These are phyloP conservation scores for Drosophila bocki DNA, from an alignment of 1,140 invertebrate genomes.

Conservation along the genomic window DNA sequence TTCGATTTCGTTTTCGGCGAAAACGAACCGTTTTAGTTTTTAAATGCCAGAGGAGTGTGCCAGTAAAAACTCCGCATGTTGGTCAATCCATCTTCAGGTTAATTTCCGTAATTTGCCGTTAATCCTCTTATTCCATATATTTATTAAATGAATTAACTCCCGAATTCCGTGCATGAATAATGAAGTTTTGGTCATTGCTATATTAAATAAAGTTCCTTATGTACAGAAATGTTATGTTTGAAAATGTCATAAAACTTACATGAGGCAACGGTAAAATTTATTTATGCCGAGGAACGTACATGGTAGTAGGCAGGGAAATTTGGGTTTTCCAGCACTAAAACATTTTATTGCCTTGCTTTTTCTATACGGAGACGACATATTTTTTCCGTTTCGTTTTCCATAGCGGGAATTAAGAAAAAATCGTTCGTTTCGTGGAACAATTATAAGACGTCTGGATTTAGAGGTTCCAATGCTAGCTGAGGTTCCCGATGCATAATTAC, in stretches of 20 bases:
- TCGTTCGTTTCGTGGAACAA: conserved; percentile 80
- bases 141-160: background rate
- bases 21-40: too few relatives aligned
- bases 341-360: conserved; percentile 21
- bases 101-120: background rate
- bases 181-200: background rate
- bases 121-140: background rate
- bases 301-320: background rate
- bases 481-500: conserved; percentile 21
- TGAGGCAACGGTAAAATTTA: background rate
- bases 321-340: background rate
- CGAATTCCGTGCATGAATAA: background rate
- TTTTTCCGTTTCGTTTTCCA: conserved; percentile 72
- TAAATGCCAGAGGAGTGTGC: conserved; percentile 5
- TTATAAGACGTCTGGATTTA: conserved; percentile 66
- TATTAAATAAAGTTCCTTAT: background rate
- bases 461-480: conserved; percentile 41
- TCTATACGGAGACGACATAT: conserved; percentile 53
- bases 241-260: background rate
- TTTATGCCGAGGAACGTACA: background rate
- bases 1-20: too few relatives aligned
- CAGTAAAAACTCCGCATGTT: conserved; percentile 1
- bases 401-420: conserved; percentile 84
- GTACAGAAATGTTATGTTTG: background rate
- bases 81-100: background rate